Percentiles rank a stretch among this genome's conserved stretches.
Evolutionary conservation across 2,113 vertebrate species (phyloP).

Genomic region (Reinhardtius hippoglossoides): DNA sequence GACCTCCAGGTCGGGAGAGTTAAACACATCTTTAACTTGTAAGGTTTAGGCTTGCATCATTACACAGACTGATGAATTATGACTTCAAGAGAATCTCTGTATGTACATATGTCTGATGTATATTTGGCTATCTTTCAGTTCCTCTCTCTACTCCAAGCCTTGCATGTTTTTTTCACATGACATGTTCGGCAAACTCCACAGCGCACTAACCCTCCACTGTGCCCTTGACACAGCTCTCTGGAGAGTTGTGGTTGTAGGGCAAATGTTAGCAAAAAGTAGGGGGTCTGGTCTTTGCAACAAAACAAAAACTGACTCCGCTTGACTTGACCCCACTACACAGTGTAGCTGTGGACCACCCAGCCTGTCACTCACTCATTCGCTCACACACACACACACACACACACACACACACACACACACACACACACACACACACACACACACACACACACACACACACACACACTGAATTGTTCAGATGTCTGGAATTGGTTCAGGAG

Average conservation of each 20-base stretch:
- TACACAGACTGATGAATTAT: background rate
- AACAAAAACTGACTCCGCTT: slow-evolving; percentile 33
- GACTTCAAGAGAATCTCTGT: background rate
- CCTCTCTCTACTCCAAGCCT: background rate
- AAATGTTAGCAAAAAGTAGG: slow-evolving; percentile 45
- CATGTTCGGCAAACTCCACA: background rate
- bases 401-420: slow-evolving; percentile 35
- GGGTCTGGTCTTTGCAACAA: slow-evolving; percentile 22
- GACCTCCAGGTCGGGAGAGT: too few species aligned
- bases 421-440: slow-evolving; percentile 37
- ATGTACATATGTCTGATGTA: background rate
- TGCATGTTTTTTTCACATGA: background rate
- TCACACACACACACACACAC: slow-evolving; percentile 33
- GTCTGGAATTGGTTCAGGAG: slow-evolving; percentile 61
- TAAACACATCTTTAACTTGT: too few species aligned
- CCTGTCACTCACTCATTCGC: slow-evolving; percentile 8
- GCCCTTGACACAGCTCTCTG: background rate
- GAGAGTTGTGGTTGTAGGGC: background rate
- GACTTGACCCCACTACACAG: slow-evolving; percentile 42
- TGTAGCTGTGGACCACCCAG: slow-evolving; percentile 65
- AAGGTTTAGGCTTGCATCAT: too few species aligned
- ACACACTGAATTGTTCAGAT: slow-evolving; percentile 52
- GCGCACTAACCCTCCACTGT: background rate
- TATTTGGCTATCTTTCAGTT: background rate
- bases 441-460: slow-evolving; percentile 40